Evolutionary conservation across 2,888 invertebrate genomes (phyloP), one percentile per base, ranked within the genome.

Genomic region (Loripinus fragilis): DNA sequence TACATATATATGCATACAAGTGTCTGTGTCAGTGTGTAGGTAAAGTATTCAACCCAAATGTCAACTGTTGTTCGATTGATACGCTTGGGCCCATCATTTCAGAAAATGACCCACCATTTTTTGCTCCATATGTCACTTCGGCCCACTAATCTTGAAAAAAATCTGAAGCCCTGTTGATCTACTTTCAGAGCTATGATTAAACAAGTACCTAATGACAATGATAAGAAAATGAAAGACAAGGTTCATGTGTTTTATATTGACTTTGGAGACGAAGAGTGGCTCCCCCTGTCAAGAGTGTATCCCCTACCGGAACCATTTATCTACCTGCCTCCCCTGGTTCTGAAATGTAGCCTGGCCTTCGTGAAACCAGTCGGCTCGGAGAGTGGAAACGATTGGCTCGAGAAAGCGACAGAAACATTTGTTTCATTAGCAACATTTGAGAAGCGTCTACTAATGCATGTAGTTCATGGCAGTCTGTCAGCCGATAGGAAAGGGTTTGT

Each of bases 221-320:
- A 55, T 20, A 76, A 55, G 25, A 65, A 42, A n/a, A 42, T 25
- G 38, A 67, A 60, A n/a, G 78, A 80, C 8, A 83, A 85, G 52
- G 75, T 88, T 3, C 75, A 85, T 42, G 95, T 98, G 17, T 97
- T 96, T 92, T 98, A 96, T 93, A 95, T 98, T 71, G 98, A 98
- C 94, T 98, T 97, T 93, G 98, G 98, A 0, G 97, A 98, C 93
- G 95, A 95, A 78, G 96, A 96, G 88, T 95, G 95, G 87, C 95
- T 96, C 0, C 94, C 95, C 0, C 94, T 95, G 0, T 95, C 95
- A 74, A 95, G 96, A 80, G 93, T 98, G 23, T 96, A 95, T 87
- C 96, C 96, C 7, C 79, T 93, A 78, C 95, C 96, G 38, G 96
- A 96, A 0, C 96, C 97, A 91, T 95, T 96, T 89, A 93, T 96